Base-by-base conservation (phyloP, 2,113 vertebrate genomes). In the Nothobranchius kuhntae region DNA sequence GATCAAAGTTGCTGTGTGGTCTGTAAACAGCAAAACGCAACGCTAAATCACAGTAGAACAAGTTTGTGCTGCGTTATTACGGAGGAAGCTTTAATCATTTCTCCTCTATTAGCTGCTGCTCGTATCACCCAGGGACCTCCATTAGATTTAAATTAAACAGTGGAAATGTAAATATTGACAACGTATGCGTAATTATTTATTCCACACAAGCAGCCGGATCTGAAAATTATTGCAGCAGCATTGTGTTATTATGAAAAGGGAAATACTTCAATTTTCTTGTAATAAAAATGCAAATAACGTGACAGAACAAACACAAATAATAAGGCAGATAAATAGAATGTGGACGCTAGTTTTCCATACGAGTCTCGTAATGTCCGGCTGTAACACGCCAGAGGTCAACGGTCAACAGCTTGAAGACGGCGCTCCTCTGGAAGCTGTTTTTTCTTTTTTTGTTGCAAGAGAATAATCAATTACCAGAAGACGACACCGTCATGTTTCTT, bases 391-490 rank as follows among this genome's bases (percentile, higher is more conserved):
- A 53, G 56, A 62, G 82, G 78, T 85, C 77, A 85, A 53, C 85
- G 79, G 87, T 89, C 86, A 84, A 82, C 78, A 46, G 68, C 71
- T 83, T 38, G 21, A 64, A 71, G 72, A 61, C 56, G 10, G 40
- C 59, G 0, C 58, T 60, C 65, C 75, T 71, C 86, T 73, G 75
- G 67, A 84, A 66, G 80, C 76, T 75, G 72, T 88, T 80, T 80
- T 63, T 73, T 15, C 83, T 91, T 91, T 82, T 45, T 46, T 40
- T 40, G 6, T 3, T 4, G 3, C 9, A 82, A 79, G 83, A 91
- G 86, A 86, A 79, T 92, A 94, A 94, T 92, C 90, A 91, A 83
- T 89, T 91, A 92, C 92, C 87, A 82, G 93, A 89, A 87, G 92
- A 90, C 92, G 87, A 89, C 17, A 48, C 89, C 87, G 91, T 89